phyloP scores from a whole-genome alignment of 2,113 vertebrate genomes.

The Glaucomys volans region DNA sequence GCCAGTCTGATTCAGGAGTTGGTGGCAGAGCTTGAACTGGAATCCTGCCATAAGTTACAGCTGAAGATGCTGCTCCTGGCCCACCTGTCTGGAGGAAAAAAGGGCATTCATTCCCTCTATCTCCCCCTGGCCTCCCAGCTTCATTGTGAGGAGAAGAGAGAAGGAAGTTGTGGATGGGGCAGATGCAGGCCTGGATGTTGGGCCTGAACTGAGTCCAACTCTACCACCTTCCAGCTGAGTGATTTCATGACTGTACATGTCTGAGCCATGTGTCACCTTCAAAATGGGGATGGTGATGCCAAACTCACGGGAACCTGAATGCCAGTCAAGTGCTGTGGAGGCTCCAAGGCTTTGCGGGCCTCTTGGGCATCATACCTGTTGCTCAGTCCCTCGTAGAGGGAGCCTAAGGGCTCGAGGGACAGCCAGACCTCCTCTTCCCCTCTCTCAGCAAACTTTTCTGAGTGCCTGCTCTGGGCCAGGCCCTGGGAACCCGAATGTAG shows the following conservation, averaged over 20 bases:
- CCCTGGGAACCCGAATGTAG: background rate
- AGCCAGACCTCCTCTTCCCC: background rate
- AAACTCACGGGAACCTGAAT: background rate
- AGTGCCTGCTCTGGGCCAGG: background rate
- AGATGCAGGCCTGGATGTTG: background rate
- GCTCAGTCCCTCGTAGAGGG: background rate
- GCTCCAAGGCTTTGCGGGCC: background rate
- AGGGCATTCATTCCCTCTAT: background rate
- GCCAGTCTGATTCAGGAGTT: background rate
- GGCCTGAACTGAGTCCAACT: background rate
- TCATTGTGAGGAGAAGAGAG: background rate
- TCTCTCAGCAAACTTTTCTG: background rate
- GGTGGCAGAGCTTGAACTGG: background rate
- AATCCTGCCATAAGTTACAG: background rate
- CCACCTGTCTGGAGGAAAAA: background rate
- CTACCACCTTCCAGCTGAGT: background rate
- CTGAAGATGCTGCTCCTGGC: background rate
- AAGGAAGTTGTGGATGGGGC: background rate
- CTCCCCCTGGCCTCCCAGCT: background rate
- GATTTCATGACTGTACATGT: too few relatives aligned
- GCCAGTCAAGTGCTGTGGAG: background rate
- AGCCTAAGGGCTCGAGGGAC: background rate
- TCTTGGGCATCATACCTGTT: background rate
- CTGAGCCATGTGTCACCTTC: background rate
- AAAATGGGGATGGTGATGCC: background rate